Conservation (phyloP, 2,888 invertebrate genomes). For the Ceratothoa steindachneri region DNA sequence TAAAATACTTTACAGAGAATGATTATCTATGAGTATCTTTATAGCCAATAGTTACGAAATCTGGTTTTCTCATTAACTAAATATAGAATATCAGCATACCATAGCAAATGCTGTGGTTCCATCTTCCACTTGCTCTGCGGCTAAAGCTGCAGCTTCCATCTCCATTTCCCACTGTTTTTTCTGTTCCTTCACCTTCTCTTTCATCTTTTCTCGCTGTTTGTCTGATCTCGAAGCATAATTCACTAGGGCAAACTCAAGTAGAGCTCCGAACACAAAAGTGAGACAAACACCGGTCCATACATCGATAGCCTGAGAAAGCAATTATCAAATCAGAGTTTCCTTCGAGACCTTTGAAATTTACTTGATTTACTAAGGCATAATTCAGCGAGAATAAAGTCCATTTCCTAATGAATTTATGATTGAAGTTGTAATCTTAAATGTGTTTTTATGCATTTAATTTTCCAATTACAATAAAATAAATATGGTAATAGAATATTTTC, state of each 20-base stretch:
- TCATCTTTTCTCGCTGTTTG: slow-evolving; percentile 60
- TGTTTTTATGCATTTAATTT: too few relatives aligned
- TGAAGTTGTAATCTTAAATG: too few relatives aligned
- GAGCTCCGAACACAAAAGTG: slow-evolving; percentile 94
- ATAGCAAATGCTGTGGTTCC: slow-evolving; percentile 32
- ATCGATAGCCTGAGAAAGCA: slow-evolving; percentile 40
- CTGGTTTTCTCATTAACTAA: too few relatives aligned
- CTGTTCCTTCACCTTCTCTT: slow-evolving; percentile 50
- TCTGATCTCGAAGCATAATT: slow-evolving; percentile 95
- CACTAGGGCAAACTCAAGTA: slow-evolving; percentile 95
- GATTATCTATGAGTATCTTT: too few relatives aligned
- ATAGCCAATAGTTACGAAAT: too few relatives aligned
- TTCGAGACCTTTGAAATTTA: too few relatives aligned
- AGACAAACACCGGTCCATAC: slow-evolving; percentile 64
- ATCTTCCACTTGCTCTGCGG: slow-evolving; percentile 30
- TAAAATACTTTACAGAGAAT: too few relatives aligned
- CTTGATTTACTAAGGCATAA: too few relatives aligned
- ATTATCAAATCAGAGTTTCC: background rate
- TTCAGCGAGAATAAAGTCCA: too few relatives aligned
- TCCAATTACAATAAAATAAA: too few relatives aligned
- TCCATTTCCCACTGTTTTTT: slow-evolving; percentile 51
- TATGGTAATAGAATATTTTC: too few relatives aligned
- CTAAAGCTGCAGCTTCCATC: slow-evolving; percentile 49
- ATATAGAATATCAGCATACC: slow-evolving; percentile 22
- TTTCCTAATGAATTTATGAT: too few relatives aligned